Conservation (phyloP, 2,113 vertebrate species). For the Aptenodytes patagonicus region DNA sequence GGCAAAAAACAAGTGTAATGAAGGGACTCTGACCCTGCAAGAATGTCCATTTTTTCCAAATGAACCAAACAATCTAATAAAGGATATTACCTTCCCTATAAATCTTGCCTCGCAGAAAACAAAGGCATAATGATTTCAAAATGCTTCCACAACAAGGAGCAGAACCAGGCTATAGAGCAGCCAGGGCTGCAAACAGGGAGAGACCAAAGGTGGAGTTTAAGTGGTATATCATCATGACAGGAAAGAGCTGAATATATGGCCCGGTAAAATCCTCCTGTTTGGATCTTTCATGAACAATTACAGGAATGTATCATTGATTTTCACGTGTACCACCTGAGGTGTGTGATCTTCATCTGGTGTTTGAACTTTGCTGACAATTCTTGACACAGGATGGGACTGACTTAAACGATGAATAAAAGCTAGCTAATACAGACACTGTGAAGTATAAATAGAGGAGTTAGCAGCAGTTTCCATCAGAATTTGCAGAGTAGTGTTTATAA, state of each 20-base stretch:
- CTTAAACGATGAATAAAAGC: neutral
- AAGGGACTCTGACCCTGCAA: slow-evolving; percentile 35
- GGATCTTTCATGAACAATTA: neutral
- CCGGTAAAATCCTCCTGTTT: neutral
- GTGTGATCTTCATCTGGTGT: neutral
- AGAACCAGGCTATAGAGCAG: neutral
- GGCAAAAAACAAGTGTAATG: slow-evolving; percentile 45
- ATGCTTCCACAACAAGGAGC: neutral
- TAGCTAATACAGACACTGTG: neutral
- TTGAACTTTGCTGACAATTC: neutral
- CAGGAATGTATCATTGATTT: neutral
- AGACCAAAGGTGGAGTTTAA: neutral
- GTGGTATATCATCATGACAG: neutral
- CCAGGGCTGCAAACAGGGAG: neutral
- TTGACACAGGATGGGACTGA: neutral
- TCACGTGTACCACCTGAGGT: rapidly evolving
- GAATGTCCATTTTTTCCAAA: slow-evolving; percentile 55
- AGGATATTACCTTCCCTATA: slow-evolving; percentile 42
- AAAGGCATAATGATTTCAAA: slow-evolving; percentile 33
- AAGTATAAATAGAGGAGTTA: neutral
- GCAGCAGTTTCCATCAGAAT: slow-evolving; percentile 14
- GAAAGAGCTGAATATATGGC: neutral
- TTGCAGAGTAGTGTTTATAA: neutral
- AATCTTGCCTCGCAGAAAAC: slow-evolving; percentile 37
- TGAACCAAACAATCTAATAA: slow-evolving; percentile 11